Conservation (phyloP, 2,888 invertebrate species). For the Thumatha senex region DNA sequence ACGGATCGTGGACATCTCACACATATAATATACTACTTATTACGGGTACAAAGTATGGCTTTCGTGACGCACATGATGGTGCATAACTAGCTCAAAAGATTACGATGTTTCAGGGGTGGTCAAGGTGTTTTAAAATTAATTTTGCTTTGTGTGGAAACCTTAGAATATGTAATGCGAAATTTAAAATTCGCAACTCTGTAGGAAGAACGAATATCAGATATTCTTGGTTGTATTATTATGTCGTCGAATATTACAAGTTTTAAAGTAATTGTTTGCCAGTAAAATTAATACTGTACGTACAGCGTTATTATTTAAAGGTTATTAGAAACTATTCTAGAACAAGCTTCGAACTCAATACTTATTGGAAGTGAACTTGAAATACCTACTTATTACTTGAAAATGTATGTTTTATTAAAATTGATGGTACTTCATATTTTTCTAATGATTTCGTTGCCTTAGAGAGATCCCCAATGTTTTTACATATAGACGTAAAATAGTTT, state of each 20-base stretch:
- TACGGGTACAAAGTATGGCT: slow-evolving; percentile 41
- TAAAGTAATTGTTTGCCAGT: not conserved
- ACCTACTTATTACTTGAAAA: no score
- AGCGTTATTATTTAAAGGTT: not conserved
- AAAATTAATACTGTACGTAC: not conserved
- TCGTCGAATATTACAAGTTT: not conserved
- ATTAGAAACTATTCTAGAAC: not conserved
- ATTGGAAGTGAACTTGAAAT: not conserved
- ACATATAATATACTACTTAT: slow-evolving; percentile 47
- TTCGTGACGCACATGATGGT: slow-evolving; percentile 46
- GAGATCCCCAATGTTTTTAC: no score
- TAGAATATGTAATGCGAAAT: slow-evolving; percentile 5
- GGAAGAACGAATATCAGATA: not conserved
- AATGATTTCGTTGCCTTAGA: no score
- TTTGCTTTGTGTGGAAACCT: slow-evolving; percentile 13
- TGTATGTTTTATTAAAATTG: no score
- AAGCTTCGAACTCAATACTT: not conserved
- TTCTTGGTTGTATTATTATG: not conserved
- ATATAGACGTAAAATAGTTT: no score
- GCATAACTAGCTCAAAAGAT: slow-evolving; percentile 43
- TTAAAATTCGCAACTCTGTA: slow-evolving; percentile 2
- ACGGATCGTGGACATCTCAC: slow-evolving; percentile 43
- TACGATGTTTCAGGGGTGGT: slow-evolving; percentile 32
- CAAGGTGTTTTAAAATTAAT: slow-evolving; percentile 31
- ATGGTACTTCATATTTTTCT: no score